Conservation (phyloP, 1,140 invertebrate genomes). For the Linepithema humile region DNA sequence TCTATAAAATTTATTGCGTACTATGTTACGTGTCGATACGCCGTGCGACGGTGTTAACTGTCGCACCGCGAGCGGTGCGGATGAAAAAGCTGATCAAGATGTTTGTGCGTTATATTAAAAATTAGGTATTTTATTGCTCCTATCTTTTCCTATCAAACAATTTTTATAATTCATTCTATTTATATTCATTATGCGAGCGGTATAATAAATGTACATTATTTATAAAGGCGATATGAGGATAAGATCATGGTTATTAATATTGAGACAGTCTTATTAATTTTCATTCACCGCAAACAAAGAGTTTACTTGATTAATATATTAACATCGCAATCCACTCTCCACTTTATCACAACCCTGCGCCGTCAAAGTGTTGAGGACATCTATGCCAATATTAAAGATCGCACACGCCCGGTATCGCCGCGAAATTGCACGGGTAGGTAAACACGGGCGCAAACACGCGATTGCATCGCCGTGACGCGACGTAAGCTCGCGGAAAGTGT, state of each 20-base stretch:
- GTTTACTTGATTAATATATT: not conserved
- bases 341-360: not conserved
- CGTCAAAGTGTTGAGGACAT: not conserved
- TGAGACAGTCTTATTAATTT: not conserved
- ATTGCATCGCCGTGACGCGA: conserved; percentile 35
- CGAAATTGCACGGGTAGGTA: conserved; percentile 32
- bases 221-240: not conserved
- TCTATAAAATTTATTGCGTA: conserved; percentile 45
- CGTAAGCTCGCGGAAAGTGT: conserved; percentile 12
- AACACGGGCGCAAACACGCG: conserved; percentile 46
- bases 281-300: not conserved
- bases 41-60: not conserved
- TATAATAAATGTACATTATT: too few species aligned
- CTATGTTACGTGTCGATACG: not conserved
- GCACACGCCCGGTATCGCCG: conserved; percentile 17
- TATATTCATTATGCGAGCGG: not conserved
- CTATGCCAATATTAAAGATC: conserved; percentile 28
- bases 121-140: not conserved
- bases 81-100: not conserved
- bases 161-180: not conserved
- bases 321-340: not conserved
- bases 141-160: not conserved
- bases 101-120: not conserved
- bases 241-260: not conserved
- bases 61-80: not conserved